These are phyloP conservation scores for Lepus timidus DNA, from an alignment of 2,113 vertebrate genomes.

Conservation along the genomic window DNA sequence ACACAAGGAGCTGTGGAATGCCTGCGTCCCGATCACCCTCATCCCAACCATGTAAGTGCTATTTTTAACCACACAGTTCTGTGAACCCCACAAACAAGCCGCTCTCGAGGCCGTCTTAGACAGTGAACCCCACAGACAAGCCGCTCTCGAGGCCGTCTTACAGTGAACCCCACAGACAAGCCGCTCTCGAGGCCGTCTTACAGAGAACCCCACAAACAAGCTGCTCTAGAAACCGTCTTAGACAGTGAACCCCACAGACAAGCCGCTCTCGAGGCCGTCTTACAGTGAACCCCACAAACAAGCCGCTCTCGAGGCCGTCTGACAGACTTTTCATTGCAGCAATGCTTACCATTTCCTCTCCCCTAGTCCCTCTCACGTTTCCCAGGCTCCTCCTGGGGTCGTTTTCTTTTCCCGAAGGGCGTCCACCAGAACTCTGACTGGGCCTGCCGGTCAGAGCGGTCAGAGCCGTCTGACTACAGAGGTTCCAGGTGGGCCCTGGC, in stretches of 20 bases:
- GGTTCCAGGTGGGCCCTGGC: not conserved
- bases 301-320: too few relatives aligned
- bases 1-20: too few relatives aligned
- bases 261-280: too few relatives aligned
- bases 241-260: too few relatives aligned
- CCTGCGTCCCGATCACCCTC: not conserved
- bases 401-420: not conserved
- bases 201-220: too few relatives aligned
- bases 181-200: too few relatives aligned
- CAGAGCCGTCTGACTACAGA: not conserved
- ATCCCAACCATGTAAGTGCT: fast-evolving
- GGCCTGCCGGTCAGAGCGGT: not conserved
- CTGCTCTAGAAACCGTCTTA: too few relatives aligned
- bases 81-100: not conserved
- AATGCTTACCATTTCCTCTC: not conserved
- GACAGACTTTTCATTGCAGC: not conserved
- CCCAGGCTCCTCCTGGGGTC: not conserved
- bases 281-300: too few relatives aligned
- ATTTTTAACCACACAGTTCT: not conserved
- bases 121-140: too few relatives aligned
- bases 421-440: not conserved
- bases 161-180: too few relatives aligned
- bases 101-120: too few relatives aligned
- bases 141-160: too few relatives aligned
- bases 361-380: not conserved